Base-by-base conservation (phyloP, 1,140 invertebrate genomes). In the Lasioglossum baleicum region DNA sequence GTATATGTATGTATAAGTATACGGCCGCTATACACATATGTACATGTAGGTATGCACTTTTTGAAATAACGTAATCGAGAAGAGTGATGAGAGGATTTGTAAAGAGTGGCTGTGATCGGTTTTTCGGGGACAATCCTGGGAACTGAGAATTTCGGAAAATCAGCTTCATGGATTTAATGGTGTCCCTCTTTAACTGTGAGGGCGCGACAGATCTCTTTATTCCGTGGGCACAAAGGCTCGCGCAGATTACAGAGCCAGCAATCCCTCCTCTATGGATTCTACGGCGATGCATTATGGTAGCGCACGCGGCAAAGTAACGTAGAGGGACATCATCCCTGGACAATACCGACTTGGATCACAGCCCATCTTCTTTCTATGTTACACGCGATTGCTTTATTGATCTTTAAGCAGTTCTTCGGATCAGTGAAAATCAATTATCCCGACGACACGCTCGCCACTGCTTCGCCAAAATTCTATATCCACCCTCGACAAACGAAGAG, bases 241-340 rank as follows among this genome's bases (percentile, higher is more conserved):
- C 85, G 88, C 91, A 92, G 92, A 92, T 93, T 93, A 93, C 91
- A 88, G 87, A 84, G 83, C 85, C 74, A 82, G 84, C 90, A 90
- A 92, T 92, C 90, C 90, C 88, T 88, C 86, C 86, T 90, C 80
- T 92, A 88, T 90, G 84, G 90, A 82, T 90, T 87, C 87, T 87
- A 89, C 85, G 83, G 73, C 82, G 81, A 80, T 75, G 88, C 90
- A 90, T 90, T 92, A 91, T 91, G 81, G 86, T 75, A 76, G 88
- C 78, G 88, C 84, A 88, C 84, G 79, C 87, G 84, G 72, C 77
- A 53, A 71, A 87, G 89, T 90, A 91, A 92, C 90, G 92, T 90
- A 76, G 82, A 87, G 88, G 83, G 78, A 83, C 88, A 89, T 91
- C 89, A 91, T 91, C 90, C 90, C 83, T 89, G 89, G 87, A 92